Base-by-base conservation (phyloP, 2,113 vertebrate genomes). In the Xenopus borealis region DNA sequence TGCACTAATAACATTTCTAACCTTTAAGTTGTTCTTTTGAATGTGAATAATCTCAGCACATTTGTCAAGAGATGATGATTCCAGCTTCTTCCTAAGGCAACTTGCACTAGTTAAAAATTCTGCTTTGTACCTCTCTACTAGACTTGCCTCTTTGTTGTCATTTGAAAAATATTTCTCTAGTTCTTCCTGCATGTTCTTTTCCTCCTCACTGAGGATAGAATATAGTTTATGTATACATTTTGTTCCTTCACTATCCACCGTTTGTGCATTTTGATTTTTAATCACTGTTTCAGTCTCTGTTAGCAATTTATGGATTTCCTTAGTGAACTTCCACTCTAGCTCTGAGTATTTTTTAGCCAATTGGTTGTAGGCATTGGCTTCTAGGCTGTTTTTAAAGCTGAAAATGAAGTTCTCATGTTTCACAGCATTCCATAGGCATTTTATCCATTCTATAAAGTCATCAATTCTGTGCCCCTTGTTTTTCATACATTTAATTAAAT, bases 281-380 rank as follows among this genome's bases (percentile, higher is more conserved):
- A 89, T 89, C 65, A 71, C 82, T n/a, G 75, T 66, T 19, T 80
- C 78, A 71, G 83, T 80, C 5, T 47, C 62, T 2, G 13, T 64
- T 10, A 89, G 30, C 87, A 88, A 91, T 19, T 13, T 44, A 65
- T 89, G 80, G 33, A 88, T 85, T 74, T 83, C 78, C 44, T 86
- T 83, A 58, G 59, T 18, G 14, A 88, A 80, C 10, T 44, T 52
- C 4, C 80, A 69, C 47, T 89, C 80, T 84, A 82, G 86, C 9
- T 83, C 68, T 12, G 7, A 84, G 63, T 78, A 80, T n/a, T 70
- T 78, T 4, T 61, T 11, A 18, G 67, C 59, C 12, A 80, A 3
- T 78, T 62, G 53, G 50, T 66, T 30, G 73, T 80, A 80, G 44
- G 79, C 66, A 23, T 70, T 66, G 1, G 67, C 74, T 16, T 70